Conservation (phyloP, 2,113 vertebrate genomes). For the Electrona antarctica region DNA sequence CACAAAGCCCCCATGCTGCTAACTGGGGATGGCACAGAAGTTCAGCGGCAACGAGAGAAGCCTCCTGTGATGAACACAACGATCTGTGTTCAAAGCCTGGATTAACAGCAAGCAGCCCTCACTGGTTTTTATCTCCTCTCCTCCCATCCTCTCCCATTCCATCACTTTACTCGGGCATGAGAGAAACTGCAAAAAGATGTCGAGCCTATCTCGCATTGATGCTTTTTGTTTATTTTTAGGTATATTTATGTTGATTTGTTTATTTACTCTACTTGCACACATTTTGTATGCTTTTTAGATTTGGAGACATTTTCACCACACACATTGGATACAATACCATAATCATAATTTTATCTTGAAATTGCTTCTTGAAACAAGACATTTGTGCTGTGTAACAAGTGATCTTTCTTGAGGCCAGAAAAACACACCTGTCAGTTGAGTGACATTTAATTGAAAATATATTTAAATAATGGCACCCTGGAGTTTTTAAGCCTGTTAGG, state of each 20-base stretch:
- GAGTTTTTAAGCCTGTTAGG: no score
- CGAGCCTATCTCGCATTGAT: not conserved
- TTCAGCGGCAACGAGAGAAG: slow-evolving; percentile 52
- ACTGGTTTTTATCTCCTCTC: slow-evolving; percentile 13
- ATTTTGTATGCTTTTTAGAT: no score
- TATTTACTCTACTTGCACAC: no score
- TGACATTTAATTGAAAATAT: not conserved
- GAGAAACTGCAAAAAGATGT: slow-evolving; percentile 6
- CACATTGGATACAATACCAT: no score
- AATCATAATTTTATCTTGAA: not conserved
- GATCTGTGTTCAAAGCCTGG: slow-evolving; percentile 62
- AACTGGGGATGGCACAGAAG: slow-evolving; percentile 39
- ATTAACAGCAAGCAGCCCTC: slow-evolving; percentile 51
- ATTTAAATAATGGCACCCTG: not conserved
- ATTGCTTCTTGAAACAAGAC: not conserved
- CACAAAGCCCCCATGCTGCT: slow-evolving; percentile 47
- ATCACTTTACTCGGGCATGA: not conserved
- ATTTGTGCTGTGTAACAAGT: not conserved
- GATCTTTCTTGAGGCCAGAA: not conserved
- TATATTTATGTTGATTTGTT: no score
- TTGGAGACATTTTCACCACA: no score
- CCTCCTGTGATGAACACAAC: slow-evolving; percentile 55
- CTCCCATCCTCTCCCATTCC: slow-evolving; percentile 7
- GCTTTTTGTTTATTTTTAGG: no score
- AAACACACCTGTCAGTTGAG: not conserved